Evolutionary conservation across 2,797 vertebrate genomes (phyloP).

Genomic region (Uromys caudimaculatus): DNA sequence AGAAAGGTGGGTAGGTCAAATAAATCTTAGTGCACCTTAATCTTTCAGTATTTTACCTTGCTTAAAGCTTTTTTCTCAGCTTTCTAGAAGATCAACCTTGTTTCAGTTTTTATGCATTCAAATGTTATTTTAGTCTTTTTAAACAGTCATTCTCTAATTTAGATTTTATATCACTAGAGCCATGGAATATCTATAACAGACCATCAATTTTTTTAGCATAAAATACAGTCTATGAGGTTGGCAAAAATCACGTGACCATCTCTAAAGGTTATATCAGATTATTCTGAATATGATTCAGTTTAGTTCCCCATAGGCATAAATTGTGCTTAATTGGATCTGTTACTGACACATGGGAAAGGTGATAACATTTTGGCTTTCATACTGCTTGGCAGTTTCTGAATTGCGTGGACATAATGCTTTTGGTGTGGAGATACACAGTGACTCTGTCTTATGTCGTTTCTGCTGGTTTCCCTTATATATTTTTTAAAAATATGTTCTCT

Average conservation of each 20-base stretch:
- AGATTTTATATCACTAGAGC: background rate
- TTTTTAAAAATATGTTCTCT: background rate
- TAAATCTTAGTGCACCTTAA: background rate
- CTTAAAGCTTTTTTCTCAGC: background rate
- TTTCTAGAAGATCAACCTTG: background rate
- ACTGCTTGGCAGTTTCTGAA: background rate
- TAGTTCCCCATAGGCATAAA: conserved; percentile 52
- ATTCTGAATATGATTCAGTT: conserved; percentile 69
- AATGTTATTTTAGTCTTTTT: background rate
- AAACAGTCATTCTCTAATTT: background rate
- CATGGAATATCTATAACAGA: background rate
- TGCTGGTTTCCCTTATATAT: background rate
- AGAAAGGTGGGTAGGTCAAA: background rate
- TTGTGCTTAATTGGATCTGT: conserved; percentile 63
- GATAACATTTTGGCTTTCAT: background rate
- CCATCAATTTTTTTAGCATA: background rate
- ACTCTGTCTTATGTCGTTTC: background rate
- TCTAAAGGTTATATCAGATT: background rate
- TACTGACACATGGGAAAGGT: conserved; percentile 61
- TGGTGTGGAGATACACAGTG: background rate
- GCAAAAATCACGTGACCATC: background rate
- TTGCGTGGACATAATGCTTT: background rate
- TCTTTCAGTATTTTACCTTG: background rate
- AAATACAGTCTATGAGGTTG: background rate
- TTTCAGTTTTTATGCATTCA: background rate